Evolutionary conservation across 2,113 vertebrate genomes (phyloP), one percentile per base, ranked within the genome.

Genomic region (Brachyhypopomus occidentalis): DNA sequence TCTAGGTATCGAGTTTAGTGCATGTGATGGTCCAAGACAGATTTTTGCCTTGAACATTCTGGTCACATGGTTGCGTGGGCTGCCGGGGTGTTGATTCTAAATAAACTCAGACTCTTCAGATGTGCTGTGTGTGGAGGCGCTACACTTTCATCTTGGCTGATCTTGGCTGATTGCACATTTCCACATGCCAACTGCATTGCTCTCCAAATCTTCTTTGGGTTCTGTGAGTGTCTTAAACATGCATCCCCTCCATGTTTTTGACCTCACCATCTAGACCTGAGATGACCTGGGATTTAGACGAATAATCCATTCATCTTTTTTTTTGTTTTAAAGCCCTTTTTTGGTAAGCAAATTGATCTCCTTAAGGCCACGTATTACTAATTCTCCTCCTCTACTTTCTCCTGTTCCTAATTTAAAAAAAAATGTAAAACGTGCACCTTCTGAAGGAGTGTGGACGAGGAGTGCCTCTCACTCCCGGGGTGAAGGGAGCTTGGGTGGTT

Each of bases 401-500:
- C 12, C 45, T 48, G 36, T 45, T 19, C 11, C 20, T 41, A 38
- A 71, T 41, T 71, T 41, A 2, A 2, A 30, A n/a, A 6, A 70
- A 71, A 71, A 19, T 23, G 12, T 52, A 52, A 14, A 52, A 52
- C 2, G 45, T 52, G 45, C 9, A 52, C 45, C 9, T 52, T 45
- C 62, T 25, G 67, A 82, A 23, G 81, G 23, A 72, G 62, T 34
- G 30, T 59, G 73, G 78, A 22, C 36, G 83, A 71, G 78, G 77
- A 83, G 67, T 83, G 83, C 83, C 86, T 80, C 84, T 82, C 79
- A 63, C 55, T 77, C 34, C 17, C 63, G 9, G 77, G 14, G 77
- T 72, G 77, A 77, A 58, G 80, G 62, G 67, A 75, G 25, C 75
- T 83, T 67, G 30, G 59, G 58, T 83, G 83, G 77, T 75, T 80